These are phyloP conservation scores for Drosophila persimilis DNA, from an alignment of 1,140 invertebrate species.

Conservation along the genomic window DNA sequence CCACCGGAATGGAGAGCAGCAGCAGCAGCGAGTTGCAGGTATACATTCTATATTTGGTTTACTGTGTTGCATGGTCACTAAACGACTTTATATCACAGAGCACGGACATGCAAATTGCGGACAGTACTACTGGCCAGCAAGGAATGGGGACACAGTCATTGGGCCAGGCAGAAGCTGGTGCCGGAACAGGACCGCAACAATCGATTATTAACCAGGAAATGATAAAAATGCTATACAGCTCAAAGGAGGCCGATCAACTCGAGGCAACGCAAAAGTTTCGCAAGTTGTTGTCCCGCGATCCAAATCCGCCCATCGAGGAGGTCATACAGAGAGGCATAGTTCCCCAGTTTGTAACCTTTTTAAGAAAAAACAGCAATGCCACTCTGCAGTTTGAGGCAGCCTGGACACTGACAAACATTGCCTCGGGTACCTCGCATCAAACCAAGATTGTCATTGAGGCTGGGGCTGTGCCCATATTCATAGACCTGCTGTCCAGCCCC, in stretches of 20 bases:
- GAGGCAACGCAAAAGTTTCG: slow-evolving; percentile 97
- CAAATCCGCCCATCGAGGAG: slow-evolving; percentile 99
- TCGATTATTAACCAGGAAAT: slow-evolving; percentile 89
- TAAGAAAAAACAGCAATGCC: slow-evolving; percentile 92
- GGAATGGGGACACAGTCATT: slow-evolving; percentile 16
- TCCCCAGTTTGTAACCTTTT: slow-evolving; percentile 97
- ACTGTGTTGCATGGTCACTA: no score
- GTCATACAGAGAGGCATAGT: slow-evolving; percentile 98
- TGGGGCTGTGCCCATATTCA: slow-evolving; percentile 96
- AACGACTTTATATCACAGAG: slow-evolving; percentile 19
- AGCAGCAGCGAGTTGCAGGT: slow-evolving; percentile 59
- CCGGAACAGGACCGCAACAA: slow-evolving; percentile 16
- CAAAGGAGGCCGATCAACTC: slow-evolving; percentile 91
- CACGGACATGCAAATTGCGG: slow-evolving; percentile 69
- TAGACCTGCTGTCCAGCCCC: slow-evolving; percentile 90
- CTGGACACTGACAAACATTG: slow-evolving; percentile 99
- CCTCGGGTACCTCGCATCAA: slow-evolving; percentile 97
- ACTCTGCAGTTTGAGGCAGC: slow-evolving; percentile 97
- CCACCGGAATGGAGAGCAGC: slow-evolving; percentile 47
- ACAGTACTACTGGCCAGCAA: slow-evolving; percentile 50
- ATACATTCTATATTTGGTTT: no score
- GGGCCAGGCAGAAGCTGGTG: slow-evolving; percentile 9
- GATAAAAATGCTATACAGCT: slow-evolving; percentile 92
- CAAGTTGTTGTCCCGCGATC: slow-evolving; percentile 96
- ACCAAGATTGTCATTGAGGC: slow-evolving; percentile 96